Evolutionary conservation across 2,113 vertebrate genomes (phyloP).

Genomic region (Felis catus): DNA sequence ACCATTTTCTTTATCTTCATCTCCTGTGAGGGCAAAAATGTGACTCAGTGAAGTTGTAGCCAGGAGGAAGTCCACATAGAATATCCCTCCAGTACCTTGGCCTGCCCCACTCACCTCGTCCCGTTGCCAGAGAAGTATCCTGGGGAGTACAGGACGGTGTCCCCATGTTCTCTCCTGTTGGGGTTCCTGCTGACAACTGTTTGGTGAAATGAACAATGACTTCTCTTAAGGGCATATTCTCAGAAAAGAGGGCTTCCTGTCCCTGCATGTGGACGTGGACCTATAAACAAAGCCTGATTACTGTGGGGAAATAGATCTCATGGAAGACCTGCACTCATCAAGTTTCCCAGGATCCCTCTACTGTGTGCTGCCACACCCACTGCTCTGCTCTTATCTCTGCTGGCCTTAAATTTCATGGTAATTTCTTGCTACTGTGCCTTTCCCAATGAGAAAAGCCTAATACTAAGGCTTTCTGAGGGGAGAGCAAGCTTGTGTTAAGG

Average conservation of each 20-base stretch:
- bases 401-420: not conserved
- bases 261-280: constrained; percentile 48
- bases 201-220: constrained; percentile 19
- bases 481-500: not conserved
- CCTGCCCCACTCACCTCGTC: not conserved
- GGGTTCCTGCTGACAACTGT: not conserved
- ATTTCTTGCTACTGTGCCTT: not conserved
- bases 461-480: not conserved
- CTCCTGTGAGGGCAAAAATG: not conserved
- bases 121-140: not conserved
- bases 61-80: not conserved
- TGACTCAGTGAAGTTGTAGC: not conserved
- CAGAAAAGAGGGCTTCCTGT: constrained; percentile 57
- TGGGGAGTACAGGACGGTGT: not conserved
- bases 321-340: not conserved
- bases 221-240: constrained; percentile 59
- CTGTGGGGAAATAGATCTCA: not conserved
- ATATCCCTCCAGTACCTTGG: too few species aligned
- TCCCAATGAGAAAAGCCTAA: not conserved
- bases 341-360: not conserved
- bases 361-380: not conserved
- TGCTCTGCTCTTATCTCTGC: not conserved
- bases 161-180: not conserved
- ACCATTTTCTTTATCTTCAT: not conserved
- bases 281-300: not conserved